Evolutionary conservation across 2,888 invertebrate species (phyloP).

Genomic region (Mesopsocus fuscifrons): DNA sequence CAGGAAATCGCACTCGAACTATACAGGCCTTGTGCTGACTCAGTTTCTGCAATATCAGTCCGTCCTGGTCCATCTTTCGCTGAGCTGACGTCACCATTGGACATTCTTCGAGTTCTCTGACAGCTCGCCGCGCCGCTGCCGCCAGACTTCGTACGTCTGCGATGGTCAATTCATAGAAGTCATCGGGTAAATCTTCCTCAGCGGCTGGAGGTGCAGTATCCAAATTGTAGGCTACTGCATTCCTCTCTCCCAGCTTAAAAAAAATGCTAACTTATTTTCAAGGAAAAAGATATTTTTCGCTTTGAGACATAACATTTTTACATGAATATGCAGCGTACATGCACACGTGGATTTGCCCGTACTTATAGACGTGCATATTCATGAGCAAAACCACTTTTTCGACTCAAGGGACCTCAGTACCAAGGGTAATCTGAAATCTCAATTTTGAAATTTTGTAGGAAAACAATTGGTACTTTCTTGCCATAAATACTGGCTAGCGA

Average conservation of each 20-base stretch:
- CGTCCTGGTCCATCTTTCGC: constrained; percentile 36
- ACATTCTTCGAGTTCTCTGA: constrained; percentile 44
- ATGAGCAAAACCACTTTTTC: too few species aligned
- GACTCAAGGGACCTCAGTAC: too few species aligned
- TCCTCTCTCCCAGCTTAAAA: constrained; percentile 48
- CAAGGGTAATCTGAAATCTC: too few species aligned
- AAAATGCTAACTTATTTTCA: constrained; percentile 14
- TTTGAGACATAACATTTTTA: constrained; percentile 2
- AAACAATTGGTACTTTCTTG: too few species aligned
- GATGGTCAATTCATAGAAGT: constrained; percentile 72
- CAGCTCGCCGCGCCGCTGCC: constrained; percentile 43
- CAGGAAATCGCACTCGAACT: constrained; percentile 72
- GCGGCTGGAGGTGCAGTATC: constrained; percentile 35
- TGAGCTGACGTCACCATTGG: constrained; percentile 49
- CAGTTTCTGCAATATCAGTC: constrained; percentile 34
- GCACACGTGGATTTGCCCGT: too few species aligned
- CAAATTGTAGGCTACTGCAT: constrained; percentile 51
- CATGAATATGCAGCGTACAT: too few species aligned
- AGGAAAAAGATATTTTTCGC: constrained; percentile 11
- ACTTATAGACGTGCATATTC: too few species aligned
- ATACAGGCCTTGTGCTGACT: constrained; percentile 55
- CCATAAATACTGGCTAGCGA: too few species aligned
- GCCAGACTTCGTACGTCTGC: constrained; percentile 61
- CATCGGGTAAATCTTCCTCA: constrained; percentile 50
- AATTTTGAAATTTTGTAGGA: too few species aligned